phyloP scores from a whole-genome alignment of 1,140 invertebrate genomes.

The Heliothis subflexa region DNA sequence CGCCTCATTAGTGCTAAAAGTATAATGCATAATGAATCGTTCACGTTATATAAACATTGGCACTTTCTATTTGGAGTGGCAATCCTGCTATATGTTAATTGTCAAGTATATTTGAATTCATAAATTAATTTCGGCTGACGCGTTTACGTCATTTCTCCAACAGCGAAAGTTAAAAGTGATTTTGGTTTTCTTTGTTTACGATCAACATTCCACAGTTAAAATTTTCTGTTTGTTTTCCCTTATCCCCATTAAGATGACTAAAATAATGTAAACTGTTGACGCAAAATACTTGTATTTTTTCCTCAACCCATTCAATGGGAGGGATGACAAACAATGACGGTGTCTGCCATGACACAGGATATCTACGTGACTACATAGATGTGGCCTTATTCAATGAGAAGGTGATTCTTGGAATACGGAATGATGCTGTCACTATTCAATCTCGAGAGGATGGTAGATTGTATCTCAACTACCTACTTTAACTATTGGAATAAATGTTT shows the following conservation, averaged over 20 bases:
- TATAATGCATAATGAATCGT: not conserved
- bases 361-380: not conserved
- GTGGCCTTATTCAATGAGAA: not conserved
- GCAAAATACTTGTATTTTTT: not conserved
- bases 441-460: not conserved
- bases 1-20: conserved; percentile 2
- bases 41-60: not conserved
- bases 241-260: too few relatives aligned
- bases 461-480: too few relatives aligned
- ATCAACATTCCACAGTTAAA: too few relatives aligned
- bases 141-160: not conserved
- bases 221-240: too few relatives aligned
- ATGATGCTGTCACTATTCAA: not conserved
- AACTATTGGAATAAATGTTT: too few relatives aligned
- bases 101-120: not conserved
- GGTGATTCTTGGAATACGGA: conserved; percentile 13
- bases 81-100: not conserved
- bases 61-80: conserved; percentile 9
- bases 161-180: not conserved
- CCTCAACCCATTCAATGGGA: conserved; percentile 1
- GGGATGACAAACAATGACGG: not conserved
- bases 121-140: not conserved
- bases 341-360: not conserved
- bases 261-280: too few relatives aligned
- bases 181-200: too few relatives aligned